Percentiles rank a stretch among this genome's conserved stretches.
Evolutionary conservation across 1,140 invertebrate species (phyloP).

Genomic region (Whitmania pigra): DNA sequence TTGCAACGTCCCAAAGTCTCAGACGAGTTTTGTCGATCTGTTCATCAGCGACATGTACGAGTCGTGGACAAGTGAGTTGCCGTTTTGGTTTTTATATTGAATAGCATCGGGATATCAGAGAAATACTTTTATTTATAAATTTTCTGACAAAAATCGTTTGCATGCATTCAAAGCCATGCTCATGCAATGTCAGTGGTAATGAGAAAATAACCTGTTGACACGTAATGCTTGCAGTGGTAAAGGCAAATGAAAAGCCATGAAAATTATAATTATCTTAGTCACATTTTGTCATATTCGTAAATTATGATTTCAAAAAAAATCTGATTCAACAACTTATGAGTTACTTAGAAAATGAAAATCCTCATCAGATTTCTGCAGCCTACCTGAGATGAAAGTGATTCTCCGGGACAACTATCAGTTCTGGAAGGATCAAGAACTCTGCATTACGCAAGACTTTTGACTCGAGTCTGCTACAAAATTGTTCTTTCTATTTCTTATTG

Average conservation of each 20-base stretch:
- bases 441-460: constrained; percentile 20
- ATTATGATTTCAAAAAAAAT: no score
- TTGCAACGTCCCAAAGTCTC: constrained; percentile 87
- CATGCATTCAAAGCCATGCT: not conserved
- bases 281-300: no score
- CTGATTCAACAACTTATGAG: not conserved
- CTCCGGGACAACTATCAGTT: constrained; percentile 73
- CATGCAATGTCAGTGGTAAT: no score
- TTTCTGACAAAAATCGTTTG: not conserved
- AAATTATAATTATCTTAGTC: no score
- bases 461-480: no score
- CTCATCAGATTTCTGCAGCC: constrained; percentile 71
- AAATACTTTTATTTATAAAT: not conserved
- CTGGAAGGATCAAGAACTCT: constrained; percentile 60
- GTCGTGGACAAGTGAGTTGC: constrained; percentile 69
- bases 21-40: constrained; percentile 89
- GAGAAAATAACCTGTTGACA: not conserved
- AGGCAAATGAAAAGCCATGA: not conserved
- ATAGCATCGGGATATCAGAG: no score
- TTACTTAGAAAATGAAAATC: not conserved
- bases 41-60: constrained; percentile 95
- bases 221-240: not conserved
- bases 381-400: constrained; percentile 71
- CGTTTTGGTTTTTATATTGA: not conserved
- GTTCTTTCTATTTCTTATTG: no score